These are phyloP conservation scores for Phallusia fumigata DNA, from an alignment of 23 tunicate genomes.

Conservation along the genomic window DNA sequence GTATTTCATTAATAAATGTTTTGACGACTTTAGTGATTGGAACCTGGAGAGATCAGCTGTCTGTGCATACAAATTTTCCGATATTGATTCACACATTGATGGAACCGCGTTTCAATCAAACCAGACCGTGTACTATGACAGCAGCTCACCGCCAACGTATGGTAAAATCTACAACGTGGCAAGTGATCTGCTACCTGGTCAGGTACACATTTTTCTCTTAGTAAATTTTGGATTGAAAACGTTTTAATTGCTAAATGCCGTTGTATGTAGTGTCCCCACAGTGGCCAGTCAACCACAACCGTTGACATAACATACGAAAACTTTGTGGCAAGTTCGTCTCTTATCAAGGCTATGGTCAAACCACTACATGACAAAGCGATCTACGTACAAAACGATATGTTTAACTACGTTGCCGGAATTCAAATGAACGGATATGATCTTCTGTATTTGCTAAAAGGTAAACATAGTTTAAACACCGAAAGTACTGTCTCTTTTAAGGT, in stretches of 20 bases:
- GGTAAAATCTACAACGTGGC: neutral
- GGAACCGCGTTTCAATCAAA: constrained; percentile 12
- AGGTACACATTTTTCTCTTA: constrained; percentile 6
- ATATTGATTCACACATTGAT: constrained; percentile 14
- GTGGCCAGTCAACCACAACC: neutral
- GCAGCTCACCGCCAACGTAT: neutral
- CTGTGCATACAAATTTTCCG: constrained; percentile 13
- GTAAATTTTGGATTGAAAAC: neutral
- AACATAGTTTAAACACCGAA: neutral
- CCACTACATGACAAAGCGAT: neutral
- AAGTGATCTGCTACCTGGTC: constrained; percentile 23
- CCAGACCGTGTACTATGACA: constrained; percentile 14
- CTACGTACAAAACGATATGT: neutral
- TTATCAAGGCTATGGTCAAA: neutral
- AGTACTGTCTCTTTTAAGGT: too few relatives aligned
- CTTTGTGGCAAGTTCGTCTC: neutral
- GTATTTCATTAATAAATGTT: too few relatives aligned
- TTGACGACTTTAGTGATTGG: constrained; percentile 9
- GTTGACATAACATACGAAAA: neutral
- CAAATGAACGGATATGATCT: neutral
- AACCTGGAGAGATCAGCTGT: constrained; percentile 18
- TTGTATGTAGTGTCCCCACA: neutral
- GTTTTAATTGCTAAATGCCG: neutral
- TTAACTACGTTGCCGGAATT: neutral
- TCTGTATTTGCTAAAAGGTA: constrained; percentile 15